Evolutionary conservation across 2,797 vertebrate genomes (phyloP), one percentile per base, ranked within the genome.

Genomic region (Rhinogobio ventralis): DNA sequence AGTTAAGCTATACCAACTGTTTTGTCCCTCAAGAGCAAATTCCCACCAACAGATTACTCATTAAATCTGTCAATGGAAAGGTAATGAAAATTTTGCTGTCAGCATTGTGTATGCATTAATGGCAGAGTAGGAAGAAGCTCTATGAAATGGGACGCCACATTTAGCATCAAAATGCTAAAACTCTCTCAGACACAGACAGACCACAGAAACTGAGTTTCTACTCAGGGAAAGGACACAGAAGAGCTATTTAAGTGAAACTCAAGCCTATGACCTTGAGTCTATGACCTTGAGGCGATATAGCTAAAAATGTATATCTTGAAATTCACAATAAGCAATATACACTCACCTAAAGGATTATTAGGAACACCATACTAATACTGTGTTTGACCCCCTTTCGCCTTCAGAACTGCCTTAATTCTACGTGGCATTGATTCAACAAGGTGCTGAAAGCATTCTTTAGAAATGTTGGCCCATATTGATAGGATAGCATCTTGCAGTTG

Each of bases 61-160:
- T 90, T 91, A 92, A 91, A 91, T 72, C 84, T 89, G 88, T 93
- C 87, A 90, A 74, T 88, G 88, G 85, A 82, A 45, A 90, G 85
- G 90, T 91, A 91, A 93, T 91, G 84, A 88, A 90, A 90, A 91
- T 87, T 87, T 88, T 72, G 33, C 68, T 51, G 42, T 66, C 71
- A 53, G 14, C 8, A n/a, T 2, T 64, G 72, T 73, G 87, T 90
- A 88, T 85, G 88, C 86, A 91, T 84, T 51, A 74, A 85, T 87
- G 86, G 60, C 81, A 69, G 79, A 76, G 86, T 67, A 83, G 85
- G 84, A 82, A 81, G 13, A 64, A 36, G 84, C 74, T 68, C 23
- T 55, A 82, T 83, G 87, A 91, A 87, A 75, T 51, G 86, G 45
- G 64, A 74, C 87, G 87, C 82, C 81, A 87, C 78, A 74, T 83